Evolutionary conservation across 2,888 invertebrate species (phyloP).

Genomic region (Tachina fera): DNA sequence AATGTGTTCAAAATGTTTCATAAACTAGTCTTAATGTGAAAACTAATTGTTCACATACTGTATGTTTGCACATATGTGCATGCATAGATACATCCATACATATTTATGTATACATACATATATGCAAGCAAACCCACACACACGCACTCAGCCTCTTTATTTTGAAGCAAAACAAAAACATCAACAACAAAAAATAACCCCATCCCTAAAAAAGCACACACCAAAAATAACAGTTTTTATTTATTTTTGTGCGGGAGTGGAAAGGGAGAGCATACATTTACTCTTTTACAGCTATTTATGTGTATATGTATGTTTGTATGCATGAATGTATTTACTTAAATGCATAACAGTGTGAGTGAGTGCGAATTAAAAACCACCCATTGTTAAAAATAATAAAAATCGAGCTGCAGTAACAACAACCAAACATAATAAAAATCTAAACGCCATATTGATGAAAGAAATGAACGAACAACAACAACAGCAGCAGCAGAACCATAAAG

Average conservation of each 20-base stretch:
- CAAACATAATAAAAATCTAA: conserved; percentile 62
- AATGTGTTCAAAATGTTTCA: too few species aligned
- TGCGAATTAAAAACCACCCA: conserved; percentile 71
- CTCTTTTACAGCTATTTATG: neutral
- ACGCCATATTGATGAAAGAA: conserved; percentile 69
- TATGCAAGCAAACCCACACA: neutral
- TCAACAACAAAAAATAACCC: conserved; percentile 55
- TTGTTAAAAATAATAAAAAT: conserved; percentile 71
- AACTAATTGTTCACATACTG: too few species aligned
- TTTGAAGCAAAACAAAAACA: neutral
- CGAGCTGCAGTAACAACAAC: conserved; percentile 43
- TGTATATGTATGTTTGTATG: too few species aligned
- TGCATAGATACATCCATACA: too few species aligned
- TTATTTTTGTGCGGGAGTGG: conserved; percentile 25
- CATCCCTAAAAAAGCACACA: conserved; percentile 50
- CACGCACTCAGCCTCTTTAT: neutral
- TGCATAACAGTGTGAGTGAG: conserved; percentile 37
- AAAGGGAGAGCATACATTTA: conserved; percentile 2
- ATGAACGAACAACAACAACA: conserved; percentile 29
- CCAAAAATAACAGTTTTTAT: conserved; percentile 45
- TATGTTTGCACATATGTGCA: too few species aligned
- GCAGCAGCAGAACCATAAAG: conserved; percentile 25
- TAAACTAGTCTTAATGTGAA: too few species aligned
- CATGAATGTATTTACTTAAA: neutral
- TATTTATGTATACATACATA: too few species aligned